phyloP scores from a whole-genome alignment of 2,113 vertebrate genomes.

The Chaenocephalus aceratus region DNA sequence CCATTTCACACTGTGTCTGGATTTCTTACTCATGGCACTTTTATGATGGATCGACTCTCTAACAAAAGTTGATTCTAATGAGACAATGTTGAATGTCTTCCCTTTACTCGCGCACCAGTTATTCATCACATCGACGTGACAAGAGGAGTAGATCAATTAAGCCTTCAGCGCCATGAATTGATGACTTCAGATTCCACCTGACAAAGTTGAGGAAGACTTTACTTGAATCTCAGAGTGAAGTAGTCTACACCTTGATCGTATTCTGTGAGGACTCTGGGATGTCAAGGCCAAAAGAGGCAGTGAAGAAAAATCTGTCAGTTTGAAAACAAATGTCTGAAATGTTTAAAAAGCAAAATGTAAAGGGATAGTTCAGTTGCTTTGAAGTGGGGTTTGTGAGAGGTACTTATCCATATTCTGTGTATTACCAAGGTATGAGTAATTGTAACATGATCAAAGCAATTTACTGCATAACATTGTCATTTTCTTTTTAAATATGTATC shows the following conservation, averaged over 20 bases:
- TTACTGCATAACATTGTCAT: neutral
- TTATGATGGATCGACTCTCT: neutral
- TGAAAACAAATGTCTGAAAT: no score
- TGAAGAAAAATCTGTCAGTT: neutral
- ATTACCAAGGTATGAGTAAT: neutral
- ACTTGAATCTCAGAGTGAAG: neutral
- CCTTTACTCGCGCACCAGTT: neutral
- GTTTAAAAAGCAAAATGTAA: no score
- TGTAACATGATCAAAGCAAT: neutral
- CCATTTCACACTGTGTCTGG: neutral
- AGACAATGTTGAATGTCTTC: neutral
- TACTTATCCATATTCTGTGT: neutral
- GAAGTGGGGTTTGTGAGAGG: neutral
- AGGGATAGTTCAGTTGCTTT: neutral
- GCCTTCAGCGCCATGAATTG: neutral
- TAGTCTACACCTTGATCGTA: neutral
- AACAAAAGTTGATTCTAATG: neutral
- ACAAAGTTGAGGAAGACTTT: neutral
- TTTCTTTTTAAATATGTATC: no score
- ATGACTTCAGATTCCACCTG: neutral
- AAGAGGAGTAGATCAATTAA: neutral
- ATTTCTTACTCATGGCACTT: neutral
- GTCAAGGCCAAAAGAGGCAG: neutral
- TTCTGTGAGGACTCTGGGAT: neutral
- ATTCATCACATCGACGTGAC: neutral